Evolutionary conservation across 2,797 vertebrate species (phyloP).

Genomic region (Botia kubotai): DNA sequence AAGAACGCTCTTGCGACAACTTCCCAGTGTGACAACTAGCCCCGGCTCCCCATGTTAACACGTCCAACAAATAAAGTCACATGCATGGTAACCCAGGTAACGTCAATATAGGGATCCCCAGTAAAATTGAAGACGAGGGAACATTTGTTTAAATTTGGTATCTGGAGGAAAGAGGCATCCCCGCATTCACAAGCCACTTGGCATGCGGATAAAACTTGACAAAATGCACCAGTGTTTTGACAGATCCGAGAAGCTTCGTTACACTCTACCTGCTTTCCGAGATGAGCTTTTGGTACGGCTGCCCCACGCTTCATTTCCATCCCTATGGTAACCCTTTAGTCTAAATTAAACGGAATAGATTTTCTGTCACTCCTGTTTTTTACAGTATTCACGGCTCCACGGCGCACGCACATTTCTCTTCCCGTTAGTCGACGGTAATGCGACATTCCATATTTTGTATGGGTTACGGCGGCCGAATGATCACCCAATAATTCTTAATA

Average conservation of each 20-base stretch:
- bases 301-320: slow-evolving; percentile 57
- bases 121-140: slow-evolving; percentile 52
- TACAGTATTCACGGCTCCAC: slow-evolving; percentile 24
- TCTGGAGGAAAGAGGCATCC: slow-evolving; percentile 33
- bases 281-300: slow-evolving; percentile 53
- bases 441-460: slow-evolving; percentile 47
- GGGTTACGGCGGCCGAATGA: slow-evolving; percentile 55
- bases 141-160: slow-evolving; percentile 64
- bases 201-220: slow-evolving; percentile 52
- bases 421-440: slow-evolving; percentile 53
- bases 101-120: slow-evolving; percentile 27
- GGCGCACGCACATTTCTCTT: slow-evolving; percentile 32
- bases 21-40: not conserved
- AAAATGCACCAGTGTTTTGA: slow-evolving; percentile 55
- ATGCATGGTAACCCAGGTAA: not conserved
- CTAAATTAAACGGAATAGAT: slow-evolving; percentile 59
- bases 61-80: not conserved
- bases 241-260: slow-evolving; percentile 48
- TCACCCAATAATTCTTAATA: slow-evolving; percentile 62
- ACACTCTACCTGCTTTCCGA: slow-evolving; percentile 33
- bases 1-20: too few species aligned
- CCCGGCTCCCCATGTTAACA: not conserved
- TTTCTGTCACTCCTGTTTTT: slow-evolving; percentile 35
- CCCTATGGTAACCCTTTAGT: slow-evolving; percentile 53
- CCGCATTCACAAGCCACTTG: slow-evolving; percentile 52